Percentiles rank a stretch among this genome's conserved stretches.
These are phyloP conservation scores for Crax fasciolata DNA, from an alignment of 2,797 vertebrate genomes.

Conservation along the genomic window DNA sequence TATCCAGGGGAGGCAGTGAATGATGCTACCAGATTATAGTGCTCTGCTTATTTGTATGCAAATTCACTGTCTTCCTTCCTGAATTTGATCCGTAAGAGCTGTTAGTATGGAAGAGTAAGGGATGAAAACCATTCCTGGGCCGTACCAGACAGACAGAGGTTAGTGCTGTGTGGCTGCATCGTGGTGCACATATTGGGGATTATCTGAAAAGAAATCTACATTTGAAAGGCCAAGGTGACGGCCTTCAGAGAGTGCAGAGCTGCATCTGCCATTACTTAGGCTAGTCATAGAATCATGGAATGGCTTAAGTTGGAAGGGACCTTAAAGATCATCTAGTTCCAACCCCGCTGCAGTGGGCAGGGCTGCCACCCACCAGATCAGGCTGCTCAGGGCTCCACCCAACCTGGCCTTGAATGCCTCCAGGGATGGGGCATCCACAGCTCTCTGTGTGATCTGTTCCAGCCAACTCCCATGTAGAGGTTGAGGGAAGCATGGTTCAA, in stretches of 20 bases:
- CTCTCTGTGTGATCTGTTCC: background rate
- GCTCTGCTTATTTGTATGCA: constrained; percentile 54
- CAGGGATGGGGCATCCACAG: background rate
- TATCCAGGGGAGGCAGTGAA: constrained; percentile 15
- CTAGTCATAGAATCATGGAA: background rate
- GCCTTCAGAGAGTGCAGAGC: background rate
- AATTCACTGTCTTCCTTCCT: background rate
- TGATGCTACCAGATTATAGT: constrained; percentile 5
- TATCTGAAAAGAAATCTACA: background rate
- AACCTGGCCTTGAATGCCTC: background rate
- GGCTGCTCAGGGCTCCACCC: background rate
- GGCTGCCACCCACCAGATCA: background rate
- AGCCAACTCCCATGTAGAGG: too few relatives aligned
- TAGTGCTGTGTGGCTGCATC: background rate
- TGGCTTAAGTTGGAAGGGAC: background rate
- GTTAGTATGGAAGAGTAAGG: constrained; percentile 1
- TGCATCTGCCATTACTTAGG: background rate
- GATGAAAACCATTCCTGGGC: constrained; percentile 1
- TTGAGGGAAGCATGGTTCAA: too few relatives aligned
- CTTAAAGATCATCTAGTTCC: background rate
- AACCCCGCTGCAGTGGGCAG: background rate
- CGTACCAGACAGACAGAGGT: background rate
- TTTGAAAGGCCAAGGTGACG: background rate
- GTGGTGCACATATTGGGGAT: background rate
- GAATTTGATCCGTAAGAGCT: constrained; percentile 39